Conservation (phyloP, 2,113 vertebrate species). For the Phasianus colchicus region DNA sequence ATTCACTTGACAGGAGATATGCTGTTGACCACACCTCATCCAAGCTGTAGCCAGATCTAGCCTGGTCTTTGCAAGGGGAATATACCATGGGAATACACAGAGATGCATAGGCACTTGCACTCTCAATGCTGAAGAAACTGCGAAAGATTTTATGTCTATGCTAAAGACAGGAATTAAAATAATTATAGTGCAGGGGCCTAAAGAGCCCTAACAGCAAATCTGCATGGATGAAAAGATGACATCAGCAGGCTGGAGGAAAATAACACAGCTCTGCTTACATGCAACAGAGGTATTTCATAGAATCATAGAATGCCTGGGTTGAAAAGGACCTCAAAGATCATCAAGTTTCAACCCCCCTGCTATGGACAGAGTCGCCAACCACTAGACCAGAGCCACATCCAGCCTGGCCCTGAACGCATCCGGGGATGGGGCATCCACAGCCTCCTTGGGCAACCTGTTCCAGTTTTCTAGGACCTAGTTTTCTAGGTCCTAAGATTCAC, state of each 20-base stretch:
- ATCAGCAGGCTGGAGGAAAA: neutral
- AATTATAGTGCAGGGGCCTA: too few relatives aligned
- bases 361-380: too few relatives aligned
- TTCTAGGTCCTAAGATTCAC: neutral
- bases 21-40: neutral
- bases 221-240: neutral
- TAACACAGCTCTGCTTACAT: neutral
- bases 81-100: neutral
- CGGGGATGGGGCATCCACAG: too few relatives aligned
- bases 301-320: too few relatives aligned
- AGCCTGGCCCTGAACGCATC: too few relatives aligned
- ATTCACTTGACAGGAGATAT: neutral
- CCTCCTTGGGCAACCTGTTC: too few relatives aligned
- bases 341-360: too few relatives aligned
- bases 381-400: too few relatives aligned
- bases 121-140: neutral
- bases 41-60: neutral
- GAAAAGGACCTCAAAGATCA: too few relatives aligned
- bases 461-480: neutral
- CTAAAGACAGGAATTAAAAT: neutral
- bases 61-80: neutral
- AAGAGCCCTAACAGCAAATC: neutral
- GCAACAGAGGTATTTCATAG: too few relatives aligned
- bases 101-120: accelerated
- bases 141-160: neutral